phyloP scores from a whole-genome alignment of 2,113 vertebrate genomes.

The Peromyscus maniculatus region DNA sequence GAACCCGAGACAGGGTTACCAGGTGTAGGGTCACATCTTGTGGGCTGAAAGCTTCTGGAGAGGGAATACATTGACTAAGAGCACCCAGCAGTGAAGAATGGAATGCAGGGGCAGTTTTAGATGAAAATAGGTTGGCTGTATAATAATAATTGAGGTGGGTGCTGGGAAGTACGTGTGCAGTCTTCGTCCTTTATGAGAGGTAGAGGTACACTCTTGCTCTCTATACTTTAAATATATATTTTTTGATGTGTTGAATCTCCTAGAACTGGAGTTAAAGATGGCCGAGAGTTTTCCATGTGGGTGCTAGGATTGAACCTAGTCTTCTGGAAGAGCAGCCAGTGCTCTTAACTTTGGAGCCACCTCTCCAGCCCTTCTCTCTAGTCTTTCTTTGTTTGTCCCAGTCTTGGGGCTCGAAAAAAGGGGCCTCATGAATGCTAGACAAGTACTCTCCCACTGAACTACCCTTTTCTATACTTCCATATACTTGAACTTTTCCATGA shows the following conservation, averaged over 20 bases:
- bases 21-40: background rate
- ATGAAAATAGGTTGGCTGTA: background rate
- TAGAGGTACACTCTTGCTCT: background rate
- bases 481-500: background rate
- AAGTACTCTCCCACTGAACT: background rate
- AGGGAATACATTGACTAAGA: constrained; percentile 9
- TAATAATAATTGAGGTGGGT: background rate
- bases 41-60: background rate
- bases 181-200: background rate
- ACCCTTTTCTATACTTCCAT: background rate
- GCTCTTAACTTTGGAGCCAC: background rate
- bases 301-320: background rate
- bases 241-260: background rate
- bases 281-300: background rate
- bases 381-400: background rate
- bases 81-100: background rate
- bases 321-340: background rate
- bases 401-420: background rate
- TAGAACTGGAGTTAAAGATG: background rate
- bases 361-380: background rate
- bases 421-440: background rate
- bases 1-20: background rate
- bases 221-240: too few species aligned
- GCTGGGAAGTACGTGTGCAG: background rate
- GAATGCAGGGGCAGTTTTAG: background rate